Base-by-base conservation (phyloP, 2,797 vertebrate genomes). In the Chloroceryle amazona region DNA sequence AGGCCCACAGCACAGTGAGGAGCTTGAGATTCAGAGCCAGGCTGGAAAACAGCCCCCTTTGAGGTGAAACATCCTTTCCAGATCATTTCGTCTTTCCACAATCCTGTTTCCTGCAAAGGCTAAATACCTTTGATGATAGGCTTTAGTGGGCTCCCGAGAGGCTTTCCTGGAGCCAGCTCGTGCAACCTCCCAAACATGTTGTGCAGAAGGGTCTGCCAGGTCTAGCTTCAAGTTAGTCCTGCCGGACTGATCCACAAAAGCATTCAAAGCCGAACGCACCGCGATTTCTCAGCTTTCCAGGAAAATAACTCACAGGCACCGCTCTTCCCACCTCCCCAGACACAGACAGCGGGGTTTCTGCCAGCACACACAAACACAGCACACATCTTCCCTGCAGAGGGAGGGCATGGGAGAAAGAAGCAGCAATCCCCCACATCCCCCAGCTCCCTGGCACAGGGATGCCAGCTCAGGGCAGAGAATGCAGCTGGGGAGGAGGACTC, bases 81-180 rank as follows among this genome's bases (percentile, higher is more conserved):
- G 89, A 89, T 68, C 91, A 6, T 82, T 95, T 71, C 78, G 84
- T 70, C 89, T 70, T 61, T 42, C 71, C 22, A 6, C 84, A 80
- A 12, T 39, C 83, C 72, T 23, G 55, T 49, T 89, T 52, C 89
- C 93, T 39, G 91, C 93, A 16, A 39, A 66, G 86, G 47, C 86
- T 66, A 42, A 81, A 74, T 15, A 42, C 75, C 89, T 94, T 87
- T 82, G 96, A 92, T 89, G 93, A 72, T 11, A 5, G 29, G 94
- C 84, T 95, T 92, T 60, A 80, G 89, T 0, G 26, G 84, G 74
- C 26, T 95, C 93, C 91, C 91, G 3, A 12, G 86, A 60, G 91
- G 47, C 1, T 60, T 55, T 49, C 75, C 88, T 0, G 47, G 65
- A 67, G 92, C 88, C 39, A 5, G 61, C 90, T 73, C 7, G 0